Evolutionary conservation across 2,888 invertebrate species (phyloP).

Genomic region (Clitarchus hookeri): DNA sequence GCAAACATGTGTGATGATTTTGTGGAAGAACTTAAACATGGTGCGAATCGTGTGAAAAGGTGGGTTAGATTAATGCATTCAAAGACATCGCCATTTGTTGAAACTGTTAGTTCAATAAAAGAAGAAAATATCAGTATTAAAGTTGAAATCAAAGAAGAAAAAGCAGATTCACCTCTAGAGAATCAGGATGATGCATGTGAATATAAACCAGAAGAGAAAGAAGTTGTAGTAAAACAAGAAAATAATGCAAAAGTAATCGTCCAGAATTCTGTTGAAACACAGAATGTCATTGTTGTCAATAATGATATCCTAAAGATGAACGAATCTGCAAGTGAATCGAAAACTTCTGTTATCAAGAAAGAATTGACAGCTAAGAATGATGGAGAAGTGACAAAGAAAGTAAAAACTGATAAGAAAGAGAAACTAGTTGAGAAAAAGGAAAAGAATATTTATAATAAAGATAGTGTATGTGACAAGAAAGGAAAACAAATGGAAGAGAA

Average conservation of each 20-base stretch:
- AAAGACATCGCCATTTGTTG: neutral
- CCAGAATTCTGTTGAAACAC: neutral
- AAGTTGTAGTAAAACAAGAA: neutral
- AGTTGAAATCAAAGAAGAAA: conserved; percentile 16
- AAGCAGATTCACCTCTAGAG: neutral
- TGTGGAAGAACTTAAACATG: conserved; percentile 44
- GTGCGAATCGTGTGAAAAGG: neutral
- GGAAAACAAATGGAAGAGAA: conserved; percentile 26
- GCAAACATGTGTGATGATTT: conserved; percentile 43
- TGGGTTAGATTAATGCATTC: neutral
- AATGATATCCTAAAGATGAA: neutral
- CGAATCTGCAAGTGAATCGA: neutral
- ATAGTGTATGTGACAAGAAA: conserved; percentile 10
- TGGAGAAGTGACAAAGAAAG: neutral
- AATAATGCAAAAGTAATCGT: neutral
- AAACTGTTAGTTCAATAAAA: neutral
- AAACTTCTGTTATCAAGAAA: conserved; percentile 15
- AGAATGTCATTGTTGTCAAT: neutral
- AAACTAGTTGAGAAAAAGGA: conserved; percentile 48
- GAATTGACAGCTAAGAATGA: conserved; percentile 20
- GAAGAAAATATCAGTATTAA: conserved; percentile 28
- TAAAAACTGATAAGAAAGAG: conserved; percentile 42
- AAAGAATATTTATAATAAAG: conserved; percentile 44
- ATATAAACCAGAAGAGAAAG: neutral
- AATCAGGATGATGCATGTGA: neutral